Evolutionary conservation across 2,888 invertebrate genomes (phyloP), one percentile per base, ranked within the genome.

Genomic region (Trachelus tabidus): DNA sequence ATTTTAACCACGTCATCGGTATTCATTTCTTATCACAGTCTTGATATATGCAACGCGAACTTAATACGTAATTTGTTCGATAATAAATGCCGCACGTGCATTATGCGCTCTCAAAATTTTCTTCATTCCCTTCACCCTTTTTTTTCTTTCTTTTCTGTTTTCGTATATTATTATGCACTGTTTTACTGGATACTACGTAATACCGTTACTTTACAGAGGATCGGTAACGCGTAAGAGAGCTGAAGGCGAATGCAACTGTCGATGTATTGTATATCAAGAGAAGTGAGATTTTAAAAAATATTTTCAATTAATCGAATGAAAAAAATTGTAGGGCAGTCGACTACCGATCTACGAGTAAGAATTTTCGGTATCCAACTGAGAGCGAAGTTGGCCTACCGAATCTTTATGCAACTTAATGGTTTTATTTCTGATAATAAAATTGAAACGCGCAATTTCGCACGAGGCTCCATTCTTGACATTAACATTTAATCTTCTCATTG

Each of bases 21-120:
- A 81, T 84, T 82, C 83, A 83, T 81, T 78, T 81, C 86, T 86
- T 87, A 87, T 88, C 87, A 88, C 86, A 88, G 87, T 86, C 84
- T 83, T 83, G 83, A 83, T 81, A 87, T 87, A 87, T 84, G 84
- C 83, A 82, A 85, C 79, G 83, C 76, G 81, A 81, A 81, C 80
- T 81, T 79, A 81, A 77, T 79, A 79, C 78, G 79, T 75, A 81
- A 79, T 79, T 77, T 73, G 77, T 79, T 81, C 79, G 79, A 80
- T 82, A 83, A 85, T 83, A 85, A 83, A 84, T 81, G 79, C 81
- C 79, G 79, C 81, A 73, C 35, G 73, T 73, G 35, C 68, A 68
- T 68, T 74, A 35, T 56, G 73, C 40, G 73, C 68, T 76, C 40
- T 37, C 71, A 76, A 68, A 71, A 71, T 31, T 34, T 35, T 68